These are phyloP conservation scores for Echeneis naucrates DNA, from an alignment of 2,797 vertebrate genomes.

Conservation along the genomic window DNA sequence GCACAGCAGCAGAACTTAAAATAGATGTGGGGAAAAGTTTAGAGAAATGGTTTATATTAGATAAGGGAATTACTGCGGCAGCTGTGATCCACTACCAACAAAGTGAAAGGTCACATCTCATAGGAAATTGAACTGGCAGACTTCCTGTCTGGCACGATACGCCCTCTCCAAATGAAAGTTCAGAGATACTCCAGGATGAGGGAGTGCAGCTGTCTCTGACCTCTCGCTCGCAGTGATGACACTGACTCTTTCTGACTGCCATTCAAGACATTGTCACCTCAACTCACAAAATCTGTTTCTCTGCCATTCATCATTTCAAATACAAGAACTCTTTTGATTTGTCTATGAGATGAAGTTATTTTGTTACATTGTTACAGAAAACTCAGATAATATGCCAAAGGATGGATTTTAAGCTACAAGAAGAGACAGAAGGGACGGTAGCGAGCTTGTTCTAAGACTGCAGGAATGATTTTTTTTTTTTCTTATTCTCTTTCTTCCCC, in stretches of 20 bases:
- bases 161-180: conserved; percentile 69
- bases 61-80: conserved; percentile 57
- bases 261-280: conserved; percentile 43
- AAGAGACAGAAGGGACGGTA: not conserved
- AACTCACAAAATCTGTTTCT: conserved; percentile 6
- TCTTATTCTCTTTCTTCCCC: not conserved
- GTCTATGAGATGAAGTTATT: conserved; percentile 18
- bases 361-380: conserved; percentile 18
- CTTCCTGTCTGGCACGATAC: conserved; percentile 63
- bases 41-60: conserved; percentile 35
- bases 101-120: conserved; percentile 66
- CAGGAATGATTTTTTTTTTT: not conserved
- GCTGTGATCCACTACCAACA: conserved; percentile 42
- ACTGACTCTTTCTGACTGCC: conserved; percentile 56
- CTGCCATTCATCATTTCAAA: not conserved
- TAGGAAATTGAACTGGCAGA: conserved; percentile 76
- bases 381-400: conserved; percentile 20
- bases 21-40: conserved; percentile 10
- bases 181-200: conserved; percentile 47
- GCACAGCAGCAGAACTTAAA: conserved; percentile 1
- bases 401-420: conserved; percentile 2
- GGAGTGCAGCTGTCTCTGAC: conserved; percentile 45
- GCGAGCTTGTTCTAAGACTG: not conserved
- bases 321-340: conserved; percentile 20
- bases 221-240: conserved; percentile 54